Conservation (phyloP, 2,888 invertebrate species). For the Rotaria socialis region DNA sequence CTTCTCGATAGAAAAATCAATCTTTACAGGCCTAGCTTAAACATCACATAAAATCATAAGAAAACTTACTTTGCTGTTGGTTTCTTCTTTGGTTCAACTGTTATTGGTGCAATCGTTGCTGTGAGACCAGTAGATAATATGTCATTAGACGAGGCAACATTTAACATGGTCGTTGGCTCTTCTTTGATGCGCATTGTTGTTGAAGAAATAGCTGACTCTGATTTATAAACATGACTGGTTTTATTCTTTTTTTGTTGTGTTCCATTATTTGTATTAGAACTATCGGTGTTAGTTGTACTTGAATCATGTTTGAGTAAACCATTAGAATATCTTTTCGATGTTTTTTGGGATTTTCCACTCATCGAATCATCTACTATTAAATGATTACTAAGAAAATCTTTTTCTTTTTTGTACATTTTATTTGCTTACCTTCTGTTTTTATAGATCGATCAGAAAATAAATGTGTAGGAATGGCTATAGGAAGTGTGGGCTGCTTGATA, state of each 20-base stretch:
- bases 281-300: neutral
- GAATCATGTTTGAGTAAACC: neutral
- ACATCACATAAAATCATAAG: too few species aligned
- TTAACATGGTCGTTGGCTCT: neutral
- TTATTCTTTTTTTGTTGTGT: neutral
- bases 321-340: neutral
- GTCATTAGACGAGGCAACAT: neutral
- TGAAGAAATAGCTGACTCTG: neutral
- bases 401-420: too few species aligned
- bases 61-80: neutral
- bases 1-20: too few species aligned
- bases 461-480: neutral
- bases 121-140: neutral
- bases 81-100: neutral
- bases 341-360: neutral
- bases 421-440: neutral
- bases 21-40: too few species aligned
- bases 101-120: neutral
- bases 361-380: neutral
- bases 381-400: neutral
- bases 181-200: neutral
- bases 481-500: neutral
- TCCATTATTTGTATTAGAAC: neutral
- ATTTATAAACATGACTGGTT: neutral
- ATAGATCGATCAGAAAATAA: neutral